Percentiles rank a stretch among this genome's conserved stretches.
phyloP scores from a whole-genome alignment of 2,113 vertebrate species.

The Hucho hucho region DNA sequence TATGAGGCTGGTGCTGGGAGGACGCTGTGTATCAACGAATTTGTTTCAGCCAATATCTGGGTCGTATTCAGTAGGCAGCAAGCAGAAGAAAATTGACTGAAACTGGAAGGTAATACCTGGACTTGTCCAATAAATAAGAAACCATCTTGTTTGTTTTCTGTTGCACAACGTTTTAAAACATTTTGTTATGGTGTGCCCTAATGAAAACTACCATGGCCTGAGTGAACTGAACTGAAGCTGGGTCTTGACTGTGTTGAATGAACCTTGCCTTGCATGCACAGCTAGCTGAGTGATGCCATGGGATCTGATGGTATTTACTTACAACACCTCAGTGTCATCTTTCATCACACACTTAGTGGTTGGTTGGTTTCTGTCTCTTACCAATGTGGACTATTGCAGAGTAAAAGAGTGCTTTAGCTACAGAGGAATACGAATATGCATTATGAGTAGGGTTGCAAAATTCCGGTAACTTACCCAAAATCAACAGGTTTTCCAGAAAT shows the following conservation, averaged over 20 bases:
- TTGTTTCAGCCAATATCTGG: constrained; percentile 12
- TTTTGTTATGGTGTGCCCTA: too few species aligned
- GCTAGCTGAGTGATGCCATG: constrained; percentile 21
- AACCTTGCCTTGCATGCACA: constrained; percentile 45
- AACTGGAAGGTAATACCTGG: background rate
- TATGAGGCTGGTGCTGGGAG: constrained; percentile 1
- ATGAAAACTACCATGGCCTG: background rate
- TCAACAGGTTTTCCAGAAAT: too few species aligned
- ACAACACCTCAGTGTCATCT: constrained; percentile 78
- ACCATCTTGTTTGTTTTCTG: too few species aligned
- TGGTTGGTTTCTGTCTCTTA: constrained; percentile 68
- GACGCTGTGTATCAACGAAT: constrained; percentile 2
- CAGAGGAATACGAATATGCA: constrained; percentile 80
- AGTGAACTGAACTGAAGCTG: constrained; percentile 27
- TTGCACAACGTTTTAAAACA: too few species aligned
- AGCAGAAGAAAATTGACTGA: background rate
- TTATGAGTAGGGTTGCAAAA: constrained; percentile 60
- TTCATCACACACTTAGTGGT: constrained; percentile 65
- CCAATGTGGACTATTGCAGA: constrained; percentile 64
- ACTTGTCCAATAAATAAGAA: too few species aligned
- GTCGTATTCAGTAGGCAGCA: too few species aligned
- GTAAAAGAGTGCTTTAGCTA: constrained; percentile 78
- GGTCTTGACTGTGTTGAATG: constrained; percentile 33
- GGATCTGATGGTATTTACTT: constrained; percentile 65
- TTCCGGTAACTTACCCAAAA: too few species aligned